Conservation (phyloP, 2,113 vertebrate species). For the Poecile atricapillus region DNA sequence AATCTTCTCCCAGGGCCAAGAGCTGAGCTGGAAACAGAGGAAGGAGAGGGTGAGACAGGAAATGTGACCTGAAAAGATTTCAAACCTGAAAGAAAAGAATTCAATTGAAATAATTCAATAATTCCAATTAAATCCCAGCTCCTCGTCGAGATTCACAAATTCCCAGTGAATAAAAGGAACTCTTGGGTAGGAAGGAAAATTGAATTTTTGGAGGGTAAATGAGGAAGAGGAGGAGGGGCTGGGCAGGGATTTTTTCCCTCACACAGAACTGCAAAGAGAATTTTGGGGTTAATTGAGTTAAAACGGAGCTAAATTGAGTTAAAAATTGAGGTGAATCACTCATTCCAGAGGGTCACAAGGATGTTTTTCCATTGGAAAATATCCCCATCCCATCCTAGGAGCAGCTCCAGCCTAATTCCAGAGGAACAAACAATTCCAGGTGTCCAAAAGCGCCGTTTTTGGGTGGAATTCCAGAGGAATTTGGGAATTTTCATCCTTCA, state of each 20-base stretch:
- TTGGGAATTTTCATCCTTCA: not conserved
- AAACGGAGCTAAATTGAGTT: not conserved
- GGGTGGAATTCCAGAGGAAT: not conserved
- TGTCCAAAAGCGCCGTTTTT: too few species aligned
- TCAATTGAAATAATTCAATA: too few species aligned
- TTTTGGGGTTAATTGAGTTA: not conserved
- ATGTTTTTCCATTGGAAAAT: fast-evolving
- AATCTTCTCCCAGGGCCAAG: not conserved
- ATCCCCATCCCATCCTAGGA: fast-evolving
- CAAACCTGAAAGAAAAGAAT: too few species aligned
- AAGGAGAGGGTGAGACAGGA: not conserved
- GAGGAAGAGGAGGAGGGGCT: not conserved
- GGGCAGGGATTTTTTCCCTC: not conserved
- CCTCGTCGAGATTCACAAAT: not conserved
- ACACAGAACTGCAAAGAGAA: not conserved
- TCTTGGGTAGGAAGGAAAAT: not conserved
- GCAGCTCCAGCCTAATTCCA: not conserved
- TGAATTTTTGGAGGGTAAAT: not conserved
- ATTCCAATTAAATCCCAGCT: not conserved
- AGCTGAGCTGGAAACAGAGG: not conserved
- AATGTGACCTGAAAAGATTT: not conserved
- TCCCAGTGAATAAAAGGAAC: fast-evolving
- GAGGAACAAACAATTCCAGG: fast-evolving
- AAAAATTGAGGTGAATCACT: not conserved
- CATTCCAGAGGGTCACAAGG: fast-evolving